A percentile compares a stretch with the other conserved stretches of the same genome.
Evolutionary conservation across 92 coral and sea anemone genomes (phyloP).

Genomic region (Epizoanthus ramosus): DNA sequence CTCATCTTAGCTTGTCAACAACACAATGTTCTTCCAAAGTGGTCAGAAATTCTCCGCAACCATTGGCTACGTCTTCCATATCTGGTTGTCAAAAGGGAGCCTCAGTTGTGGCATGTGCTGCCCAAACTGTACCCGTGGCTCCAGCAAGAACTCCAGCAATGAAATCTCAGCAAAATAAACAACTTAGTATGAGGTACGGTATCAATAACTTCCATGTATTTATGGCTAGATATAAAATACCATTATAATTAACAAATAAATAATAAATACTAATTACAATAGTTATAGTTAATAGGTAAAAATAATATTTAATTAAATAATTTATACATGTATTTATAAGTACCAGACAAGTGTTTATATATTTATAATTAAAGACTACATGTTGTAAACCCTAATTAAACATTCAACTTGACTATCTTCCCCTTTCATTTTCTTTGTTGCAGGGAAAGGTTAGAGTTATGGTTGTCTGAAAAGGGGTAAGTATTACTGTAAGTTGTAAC

Average conservation of each 20-base stretch:
- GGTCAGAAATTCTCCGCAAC: not conserved
- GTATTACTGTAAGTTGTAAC: constrained; percentile 43
- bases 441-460: constrained; percentile 70
- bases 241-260: too few species aligned
- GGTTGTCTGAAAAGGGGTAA: constrained; percentile 81
- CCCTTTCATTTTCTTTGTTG: not conserved
- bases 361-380: not conserved
- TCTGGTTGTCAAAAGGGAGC: not conserved
- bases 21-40: not conserved
- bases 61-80: not conserved
- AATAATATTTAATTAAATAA: too few species aligned
- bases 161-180: constrained; percentile 42
- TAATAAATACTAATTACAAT: too few species aligned
- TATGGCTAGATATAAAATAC: too few species aligned
- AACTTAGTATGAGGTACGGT: constrained; percentile 66
- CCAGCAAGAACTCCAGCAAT: not conserved
- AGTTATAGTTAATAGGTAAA: too few species aligned
- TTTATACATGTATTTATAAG: too few species aligned
- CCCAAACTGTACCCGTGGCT: not conserved
- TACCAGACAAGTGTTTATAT: not conserved
- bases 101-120: not conserved
- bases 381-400: too few species aligned
- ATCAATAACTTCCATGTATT: not conserved
- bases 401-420: not conserved
- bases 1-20: not conserved